Evolutionary conservation across 2,113 vertebrate species (phyloP), one percentile per base, ranked within the genome.

Genomic region (Apaloderma vittatum): DNA sequence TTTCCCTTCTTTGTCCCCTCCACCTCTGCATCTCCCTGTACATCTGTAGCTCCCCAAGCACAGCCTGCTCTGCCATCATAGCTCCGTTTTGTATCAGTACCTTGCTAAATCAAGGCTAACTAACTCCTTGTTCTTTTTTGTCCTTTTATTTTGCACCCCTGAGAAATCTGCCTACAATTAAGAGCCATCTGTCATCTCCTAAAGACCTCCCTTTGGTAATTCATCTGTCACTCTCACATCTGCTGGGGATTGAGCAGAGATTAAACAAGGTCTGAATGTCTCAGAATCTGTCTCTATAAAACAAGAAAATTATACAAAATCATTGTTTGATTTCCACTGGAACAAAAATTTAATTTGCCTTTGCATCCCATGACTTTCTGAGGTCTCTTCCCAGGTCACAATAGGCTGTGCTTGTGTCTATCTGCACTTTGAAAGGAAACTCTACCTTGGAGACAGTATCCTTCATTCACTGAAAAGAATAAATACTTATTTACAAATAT

Each of bases 111-210:
- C 76, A 87, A n/a, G 43, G 32, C 43, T 93, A 65, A 4, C 43
- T 93, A 65, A 4, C 6, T 91, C 12, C 43, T 86, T 76, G 34
- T 77, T 81, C 22, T 74, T 59, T 88, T 94, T 34, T 86, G 75
- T 71, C 45, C 43, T 81, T 96, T 96, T 84, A 15, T 71, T 95
- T 94, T 75, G 43, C 67, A 74, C 55, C 65, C 46, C 65, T 84
- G 52, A 88, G 83, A 95, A 83, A 84, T 88, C 89, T 8, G 40
- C 58, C 67, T 86, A 19, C 4, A 4, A 17, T 91, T 81, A 63
- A 74, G 48, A 74, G 68, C 43, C 68, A 74, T 94, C 86, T 95
- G 80, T 63, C 80, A 74, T 71, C 54, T 92, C 45, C 58, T 73
- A 66, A 57, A 77, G 61, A 37, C 12, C 48, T 84, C 48, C 75